Evolutionary conservation across 2,888 invertebrate species (phyloP).

Genomic region (Schizaphis graminum): DNA sequence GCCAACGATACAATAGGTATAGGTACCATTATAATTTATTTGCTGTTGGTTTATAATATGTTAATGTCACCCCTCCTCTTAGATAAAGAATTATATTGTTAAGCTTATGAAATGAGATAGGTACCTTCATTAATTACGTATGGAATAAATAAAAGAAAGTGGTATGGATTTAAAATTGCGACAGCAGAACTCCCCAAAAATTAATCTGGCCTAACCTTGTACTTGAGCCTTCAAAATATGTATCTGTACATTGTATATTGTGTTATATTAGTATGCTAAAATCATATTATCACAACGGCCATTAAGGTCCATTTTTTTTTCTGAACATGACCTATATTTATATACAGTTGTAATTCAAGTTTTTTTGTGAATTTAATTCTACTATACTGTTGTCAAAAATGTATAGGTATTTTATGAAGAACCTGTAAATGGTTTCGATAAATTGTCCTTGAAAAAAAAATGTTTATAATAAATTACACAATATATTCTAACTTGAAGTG

Average conservation of each 20-base stretch:
- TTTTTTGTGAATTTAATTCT: slow-evolving; percentile 50
- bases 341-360: slow-evolving; percentile 41
- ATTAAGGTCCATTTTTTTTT: slow-evolving; percentile 49
- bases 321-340: slow-evolving; percentile 54
- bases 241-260: slow-evolving; percentile 16
- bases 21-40: not conserved
- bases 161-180: not conserved
- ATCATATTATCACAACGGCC: slow-evolving; percentile 49
- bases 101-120: not conserved
- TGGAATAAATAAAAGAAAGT: slow-evolving; percentile 38
- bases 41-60: not conserved
- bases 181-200: slow-evolving; percentile 32
- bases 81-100: not conserved
- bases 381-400: not conserved
- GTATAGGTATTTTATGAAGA: not conserved
- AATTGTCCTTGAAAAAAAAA: slow-evolving; percentile 34
- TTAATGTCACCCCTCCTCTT: not conserved
- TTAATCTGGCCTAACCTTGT: slow-evolving; percentile 28
- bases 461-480: slow-evolving; percentile 10
- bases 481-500: not conserved
- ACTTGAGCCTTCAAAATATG: slow-evolving; percentile 32
- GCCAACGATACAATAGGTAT: too few relatives aligned
- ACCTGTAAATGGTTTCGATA: not conserved
- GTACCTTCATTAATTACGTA: not conserved
- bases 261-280: slow-evolving; percentile 51